Percentiles rank a stretch among this genome's conserved stretches.
phyloP scores from a whole-genome alignment of 2,113 vertebrate genomes.

The Motacilla alba region DNA sequence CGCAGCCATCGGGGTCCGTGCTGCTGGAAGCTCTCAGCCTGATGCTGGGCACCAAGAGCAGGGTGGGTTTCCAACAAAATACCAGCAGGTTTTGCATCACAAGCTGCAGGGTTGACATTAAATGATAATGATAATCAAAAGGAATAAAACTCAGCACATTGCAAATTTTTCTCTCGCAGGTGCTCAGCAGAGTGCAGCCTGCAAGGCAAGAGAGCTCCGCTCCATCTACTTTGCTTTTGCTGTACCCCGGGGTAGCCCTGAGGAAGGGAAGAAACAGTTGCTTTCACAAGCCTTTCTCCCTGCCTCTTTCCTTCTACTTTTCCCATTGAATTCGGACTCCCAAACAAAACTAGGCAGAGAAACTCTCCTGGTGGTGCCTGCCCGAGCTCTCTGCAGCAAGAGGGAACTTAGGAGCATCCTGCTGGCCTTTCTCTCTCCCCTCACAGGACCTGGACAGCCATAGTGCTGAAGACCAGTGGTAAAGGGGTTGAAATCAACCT shows the following conservation, averaged over 20 bases:
- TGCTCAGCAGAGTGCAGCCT: neutral
- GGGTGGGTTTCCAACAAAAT: neutral
- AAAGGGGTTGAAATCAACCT: neutral
- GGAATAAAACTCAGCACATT: neutral
- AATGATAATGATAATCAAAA: neutral
- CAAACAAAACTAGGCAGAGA: neutral
- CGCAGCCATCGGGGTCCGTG: rapidly evolving
- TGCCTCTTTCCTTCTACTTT: neutral
- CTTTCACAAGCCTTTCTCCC: neutral
- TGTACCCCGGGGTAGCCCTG: neutral
- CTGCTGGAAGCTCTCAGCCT: neutral
- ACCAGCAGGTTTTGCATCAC: neutral
- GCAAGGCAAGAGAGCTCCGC: neutral
- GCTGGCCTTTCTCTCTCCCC: neutral
- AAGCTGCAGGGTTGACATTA: neutral
- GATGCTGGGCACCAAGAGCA: neutral
- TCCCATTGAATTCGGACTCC: neutral
- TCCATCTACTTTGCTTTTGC: neutral
- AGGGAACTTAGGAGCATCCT: neutral
- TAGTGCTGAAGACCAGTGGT: rapidly evolving
- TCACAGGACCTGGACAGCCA: neutral
- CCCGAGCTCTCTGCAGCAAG: neutral
- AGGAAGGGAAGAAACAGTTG: neutral
- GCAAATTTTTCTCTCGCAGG: neutral
- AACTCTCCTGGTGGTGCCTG: neutral